Base-by-base conservation (phyloP, 1,140 invertebrate genomes). In the Orius insidiosus region DNA sequence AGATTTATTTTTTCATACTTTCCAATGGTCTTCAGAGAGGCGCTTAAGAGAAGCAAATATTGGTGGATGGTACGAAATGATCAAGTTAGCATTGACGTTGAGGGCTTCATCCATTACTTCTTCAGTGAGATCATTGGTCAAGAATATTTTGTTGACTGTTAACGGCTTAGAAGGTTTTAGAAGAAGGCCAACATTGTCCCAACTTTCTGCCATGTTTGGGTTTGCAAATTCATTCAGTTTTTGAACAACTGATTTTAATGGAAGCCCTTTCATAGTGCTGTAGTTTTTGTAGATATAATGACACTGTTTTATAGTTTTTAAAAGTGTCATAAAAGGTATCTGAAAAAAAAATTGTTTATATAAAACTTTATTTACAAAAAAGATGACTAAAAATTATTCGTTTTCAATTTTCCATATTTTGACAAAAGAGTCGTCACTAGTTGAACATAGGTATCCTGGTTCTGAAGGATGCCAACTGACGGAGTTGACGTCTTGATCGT, bases 61-160 rank as follows among this genome's bases (percentile, higher is more conserved):
- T 11, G 89, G 87, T 9, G 93, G 93, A 74, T 98, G 93, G 63
- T 98, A 98, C 0, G 87, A 82, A 32, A 97, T 69, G 50, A 98
- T 89, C 56, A 97, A 59, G 61, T 92, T 72, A 39, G 69, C 71
- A 9, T 72, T 66, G 16, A 71, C 58, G 2, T 68, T 54, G 14
- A 85, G 54, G 5, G 88, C 88, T 72, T 98, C 92, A 14, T 80
- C 59, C 57, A 93, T 70, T 0, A 97, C 90, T 49, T 72, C 71
- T 61, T 87, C 80, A 0, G 89, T 96, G 36, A 98, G 67, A 64
- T 98, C 93, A 65, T 94, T 98, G 5, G 92, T 96, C n/a, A 97
- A 59, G 24, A 96, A 58, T 47, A 95, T 76, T 33, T 68, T 75
- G 7, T 61, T 64, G 6, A 87, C 64, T 5, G 53, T 50, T 49